Percentiles rank a stretch among this genome's conserved stretches.
Conservation (phyloP, 2,113 vertebrate species). For the Mastomys natalensis region DNA sequence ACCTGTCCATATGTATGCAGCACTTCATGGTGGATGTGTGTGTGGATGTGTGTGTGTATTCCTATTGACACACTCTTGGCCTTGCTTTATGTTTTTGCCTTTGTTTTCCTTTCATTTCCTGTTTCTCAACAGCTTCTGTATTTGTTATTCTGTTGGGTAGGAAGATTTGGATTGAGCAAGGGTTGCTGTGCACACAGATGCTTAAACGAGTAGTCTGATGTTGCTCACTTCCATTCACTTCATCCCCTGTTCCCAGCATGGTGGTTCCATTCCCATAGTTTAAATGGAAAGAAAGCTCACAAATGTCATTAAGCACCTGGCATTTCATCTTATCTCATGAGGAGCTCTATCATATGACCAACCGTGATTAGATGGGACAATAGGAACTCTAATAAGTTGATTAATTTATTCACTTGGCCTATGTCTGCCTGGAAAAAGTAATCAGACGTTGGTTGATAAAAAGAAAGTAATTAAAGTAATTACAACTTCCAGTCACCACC, state of each 20-base stretch:
- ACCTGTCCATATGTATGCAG: background rate
- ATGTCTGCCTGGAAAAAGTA: background rate
- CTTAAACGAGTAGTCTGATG: background rate
- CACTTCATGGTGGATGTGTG: background rate
- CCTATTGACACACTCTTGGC: background rate
- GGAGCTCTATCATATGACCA: slow-evolving; percentile 1
- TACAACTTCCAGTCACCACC: background rate
- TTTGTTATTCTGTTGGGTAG: slow-evolving; percentile 37
- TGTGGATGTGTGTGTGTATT: background rate
- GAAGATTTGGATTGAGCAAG: background rate
- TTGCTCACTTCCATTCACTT: background rate
- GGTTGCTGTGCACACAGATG: background rate
- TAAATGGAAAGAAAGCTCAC: slow-evolving; percentile 27
- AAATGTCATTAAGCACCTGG: background rate
- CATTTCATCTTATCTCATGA: background rate
- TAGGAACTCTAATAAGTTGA: background rate
- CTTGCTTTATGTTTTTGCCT: background rate
- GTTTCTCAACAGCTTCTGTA: slow-evolving; percentile 1
- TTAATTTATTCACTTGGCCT: background rate
- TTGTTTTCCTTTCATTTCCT: slow-evolving; percentile 5
- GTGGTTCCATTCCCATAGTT: background rate
- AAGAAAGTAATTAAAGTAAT: background rate
- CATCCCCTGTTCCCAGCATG: background rate
- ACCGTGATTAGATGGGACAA: background rate
- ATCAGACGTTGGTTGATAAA: background rate